Base-by-base conservation (phyloP, 2,797 vertebrate genomes). In the Hirundo rustica region DNA sequence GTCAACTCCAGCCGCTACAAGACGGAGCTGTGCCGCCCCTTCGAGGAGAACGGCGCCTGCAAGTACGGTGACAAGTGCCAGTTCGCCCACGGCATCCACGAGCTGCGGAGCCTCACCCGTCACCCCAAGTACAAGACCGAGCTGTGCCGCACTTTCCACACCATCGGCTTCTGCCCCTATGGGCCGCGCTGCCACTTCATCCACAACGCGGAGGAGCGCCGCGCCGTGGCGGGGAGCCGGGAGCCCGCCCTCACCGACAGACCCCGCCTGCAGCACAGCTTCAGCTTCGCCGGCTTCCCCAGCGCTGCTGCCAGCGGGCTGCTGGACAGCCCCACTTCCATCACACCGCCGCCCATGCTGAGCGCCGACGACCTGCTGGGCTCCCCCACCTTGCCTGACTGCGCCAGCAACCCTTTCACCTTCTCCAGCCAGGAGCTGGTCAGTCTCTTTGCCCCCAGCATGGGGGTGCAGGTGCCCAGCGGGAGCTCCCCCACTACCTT, bases 341-440 rank as follows among this genome's bases (percentile, higher is more conserved):
- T 99, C 98, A 99, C 99, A 92, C 99, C 99, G 18, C 99, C 99
- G 16, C 99, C 99, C 84, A 99, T 99, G 94, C 98, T 99, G 98
- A 98, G 98, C n/a, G 97, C 98, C 0, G 99, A 99, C 14, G 99
- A 99, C 97, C 97, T 99, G 76, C 95, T 98, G 96, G 97, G 96
- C 92, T 98, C 98, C 66, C 98, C 98, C 27, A 98, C 98, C 89
- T 91, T 98, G 75, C 97, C 98, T 1, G 98, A 99, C 96, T 99
- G 99, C 97, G 98, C 99, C 98, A 99, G 98, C 97, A 99, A 99
- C 97, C 99, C 99, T 67, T 99, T 99, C 97, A 99, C 99, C 94
- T 99, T 99, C 97, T 99, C 99, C 98, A 99, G 99, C 98, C 99
- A 99, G 98, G 99, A 99, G 98, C 98, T 99, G 98, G 99, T 98